These are phyloP conservation scores for Heliconius eleuchia DNA, from an alignment of 1,140 invertebrate genomes.

Conservation along the genomic window DNA sequence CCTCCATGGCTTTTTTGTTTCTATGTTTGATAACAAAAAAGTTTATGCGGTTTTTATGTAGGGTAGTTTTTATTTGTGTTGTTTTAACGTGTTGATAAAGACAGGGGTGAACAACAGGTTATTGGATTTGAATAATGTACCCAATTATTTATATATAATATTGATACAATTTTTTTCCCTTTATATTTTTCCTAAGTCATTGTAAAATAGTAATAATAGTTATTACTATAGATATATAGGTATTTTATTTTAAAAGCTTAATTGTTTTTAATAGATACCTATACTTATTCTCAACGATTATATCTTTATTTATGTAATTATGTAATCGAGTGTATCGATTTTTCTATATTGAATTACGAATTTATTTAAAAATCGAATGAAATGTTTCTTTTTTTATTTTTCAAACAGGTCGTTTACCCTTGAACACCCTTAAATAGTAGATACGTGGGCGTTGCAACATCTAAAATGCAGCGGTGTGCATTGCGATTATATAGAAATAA, in stretches of 20 bases:
- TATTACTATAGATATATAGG: too few relatives aligned
- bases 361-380: too few relatives aligned
- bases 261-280: too few relatives aligned
- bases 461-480: background rate
- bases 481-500: background rate
- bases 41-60: constrained; percentile 64
- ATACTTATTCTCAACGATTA: too few relatives aligned
- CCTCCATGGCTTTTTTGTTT: constrained; percentile 50
- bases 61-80: constrained; percentile 65
- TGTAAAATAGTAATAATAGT: too few relatives aligned
- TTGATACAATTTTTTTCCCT: too few relatives aligned
- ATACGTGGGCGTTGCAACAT: constrained; percentile 45
- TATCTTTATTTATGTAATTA: too few relatives aligned
- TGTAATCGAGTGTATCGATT: too few relatives aligned
- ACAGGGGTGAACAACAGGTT: constrained; percentile 32
- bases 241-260: too few relatives aligned
- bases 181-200: too few relatives aligned
- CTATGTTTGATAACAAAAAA: constrained; percentile 60
- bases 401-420: constrained; percentile 61
- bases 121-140: background rate
- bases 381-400: background rate
- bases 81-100: constrained; percentile 67
- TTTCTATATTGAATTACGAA: too few relatives aligned
- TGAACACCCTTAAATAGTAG: constrained; percentile 42
- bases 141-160: background rate